Base-by-base conservation (phyloP, 2,888 invertebrate genomes). In the Yponomeuta cagnagella region DNA sequence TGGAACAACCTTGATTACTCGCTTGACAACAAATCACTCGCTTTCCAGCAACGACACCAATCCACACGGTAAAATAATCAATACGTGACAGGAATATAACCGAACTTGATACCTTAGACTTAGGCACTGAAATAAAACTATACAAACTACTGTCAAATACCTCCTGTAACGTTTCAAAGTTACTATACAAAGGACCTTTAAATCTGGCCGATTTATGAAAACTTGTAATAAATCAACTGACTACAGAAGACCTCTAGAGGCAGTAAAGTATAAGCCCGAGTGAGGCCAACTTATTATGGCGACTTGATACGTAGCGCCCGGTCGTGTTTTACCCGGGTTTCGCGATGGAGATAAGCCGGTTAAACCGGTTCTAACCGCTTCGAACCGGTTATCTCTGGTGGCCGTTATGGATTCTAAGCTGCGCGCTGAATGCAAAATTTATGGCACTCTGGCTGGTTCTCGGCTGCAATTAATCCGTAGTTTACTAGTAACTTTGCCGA, bases 301-400 rank as follows among this genome's bases (percentile, higher is more conserved):
- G 52, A 58, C 52, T 1, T 58, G 15, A 58, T 58, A 58, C 52
- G 65, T 65, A 65, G 12, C 30, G 8, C 30, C 65, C 30, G 65
- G 12, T 65, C 65, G n/a, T 67, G 43, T 33, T n/a, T 67, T 33
- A 67, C 67, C 67, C 67, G 67, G 67, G 33, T 67, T 67, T n/a
- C 12, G 33, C 67, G 33, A n/a, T 67, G 33, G 43, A 67, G 67
- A 67, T 67, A 67, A 67, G 67, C 67, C 43, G 43, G 37, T n/a
- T 43, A 37, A 43, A 43, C 67, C 37, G 67, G 33, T 31, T 15
- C 15, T 33, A 65, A 31, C 65, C 33, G 30, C 33, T 33, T 65
- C 30, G 10, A 65, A 30, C 65, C 65, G 65, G 67, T 67, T 67
- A 67, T 67, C 33, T 37, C 43, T 43, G n/a, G 43, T 67, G 33